phyloP scores from a whole-genome alignment of 2,797 vertebrate genomes.

The Gallinago nigripennis region DNA sequence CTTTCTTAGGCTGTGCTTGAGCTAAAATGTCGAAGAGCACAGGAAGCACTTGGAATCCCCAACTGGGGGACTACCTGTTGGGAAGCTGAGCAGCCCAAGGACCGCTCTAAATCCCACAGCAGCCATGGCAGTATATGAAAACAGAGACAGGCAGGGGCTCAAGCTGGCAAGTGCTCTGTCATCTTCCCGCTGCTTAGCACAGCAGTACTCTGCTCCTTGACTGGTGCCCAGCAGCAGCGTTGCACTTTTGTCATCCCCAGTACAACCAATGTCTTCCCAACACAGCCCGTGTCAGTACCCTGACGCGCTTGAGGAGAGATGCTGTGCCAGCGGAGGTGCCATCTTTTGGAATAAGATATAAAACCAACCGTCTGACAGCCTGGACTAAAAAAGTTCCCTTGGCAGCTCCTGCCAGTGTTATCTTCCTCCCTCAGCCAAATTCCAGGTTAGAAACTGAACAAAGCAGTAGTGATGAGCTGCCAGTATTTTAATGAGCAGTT shows the following conservation, averaged over 20 bases:
- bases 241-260: background rate
- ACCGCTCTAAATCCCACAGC: background rate
- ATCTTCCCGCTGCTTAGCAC: background rate
- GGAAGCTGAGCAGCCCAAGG: background rate
- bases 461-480: slow-evolving; percentile 26
- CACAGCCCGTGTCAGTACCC: background rate
- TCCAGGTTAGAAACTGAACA: background rate
- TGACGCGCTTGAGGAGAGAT: fast-evolving
- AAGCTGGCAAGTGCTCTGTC: background rate
- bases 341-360: background rate
- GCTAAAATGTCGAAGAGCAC: background rate
- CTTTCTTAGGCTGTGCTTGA: background rate
- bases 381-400: background rate
- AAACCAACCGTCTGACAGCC: background rate
- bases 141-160: background rate
- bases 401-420: background rate
- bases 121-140: background rate
- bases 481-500: slow-evolving; percentile 41
- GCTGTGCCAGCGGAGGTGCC: background rate
- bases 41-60: background rate
- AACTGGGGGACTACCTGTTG: background rate
- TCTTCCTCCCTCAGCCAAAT: slow-evolving; percentile 34
- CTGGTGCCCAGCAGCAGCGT: background rate
- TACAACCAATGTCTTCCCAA: background rate
- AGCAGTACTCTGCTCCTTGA: background rate